Base-by-base conservation (phyloP, 2,797 vertebrate genomes). In the Schizothorax lantsangensis region DNA sequence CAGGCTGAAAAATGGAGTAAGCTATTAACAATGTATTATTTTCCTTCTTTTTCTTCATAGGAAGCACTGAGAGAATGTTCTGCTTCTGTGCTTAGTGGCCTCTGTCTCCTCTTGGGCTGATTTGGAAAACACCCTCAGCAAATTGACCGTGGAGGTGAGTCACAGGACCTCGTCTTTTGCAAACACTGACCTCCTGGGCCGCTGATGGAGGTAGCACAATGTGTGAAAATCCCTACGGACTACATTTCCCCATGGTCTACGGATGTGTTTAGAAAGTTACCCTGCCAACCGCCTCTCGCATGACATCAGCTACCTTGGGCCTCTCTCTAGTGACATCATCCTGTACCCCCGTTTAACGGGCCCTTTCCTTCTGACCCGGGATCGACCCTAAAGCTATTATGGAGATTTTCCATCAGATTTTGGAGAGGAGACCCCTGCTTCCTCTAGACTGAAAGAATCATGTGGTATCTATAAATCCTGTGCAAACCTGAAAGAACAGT, bases 401-500 rank as follows among this genome's bases (percentile, higher is more conserved):
- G 91, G 90, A 45, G 6, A 84, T 89, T 91, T 90, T 90, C 90
- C 19, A 82, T 84, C 87, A 59, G 45, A 79, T 85, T 86, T 90
- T 94, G 91, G 90, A 92, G 87, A 90, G 88, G 90, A 90, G 87
- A 90, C 86, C 66, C 85, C 78, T n/a, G 54, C 91, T 94, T 93
- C 90, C 92, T 92, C 81, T 91, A 91, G 89, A 84, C 90, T 90
- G 72, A 68, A 89, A 79, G 81, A 91, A 90, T 91, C 92, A 93
- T 92, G 90, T 93, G 93, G 91, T 89, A 43, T 86, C 62, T 90
- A 93, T 95, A 94, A 95, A 94, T 94, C 90, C 79, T 79, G 71
- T 74, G 17, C 87, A 91, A 79, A 79, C 84, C 91, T 91, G 82
- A 94, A 94, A 91, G 86, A 47, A 86, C 88, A 88, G 91, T 91